Percentiles rank a stretch among this genome's conserved stretches.
Conservation (phyloP, 2,888 invertebrate species). For the Leucoptera coffeella region DNA sequence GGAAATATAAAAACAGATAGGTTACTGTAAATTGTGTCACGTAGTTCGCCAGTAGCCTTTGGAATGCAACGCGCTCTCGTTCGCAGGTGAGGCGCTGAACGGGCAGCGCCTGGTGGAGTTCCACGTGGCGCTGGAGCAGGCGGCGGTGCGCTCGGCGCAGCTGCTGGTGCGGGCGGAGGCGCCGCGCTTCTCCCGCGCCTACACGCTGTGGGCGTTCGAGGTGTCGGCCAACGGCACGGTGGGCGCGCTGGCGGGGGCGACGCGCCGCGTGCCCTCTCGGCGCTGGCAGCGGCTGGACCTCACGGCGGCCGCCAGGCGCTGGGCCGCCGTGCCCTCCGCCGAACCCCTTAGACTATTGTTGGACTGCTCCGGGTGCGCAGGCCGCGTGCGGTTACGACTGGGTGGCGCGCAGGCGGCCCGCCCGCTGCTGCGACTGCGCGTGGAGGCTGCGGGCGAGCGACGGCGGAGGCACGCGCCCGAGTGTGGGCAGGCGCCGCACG, state of each 20-base stretch:
- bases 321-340: slow-evolving; percentile 55
- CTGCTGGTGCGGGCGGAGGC: slow-evolving; percentile 62
- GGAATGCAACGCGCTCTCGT: no score
- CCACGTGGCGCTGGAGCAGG: slow-evolving; percentile 62
- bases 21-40: no score
- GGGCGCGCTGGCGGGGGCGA: slow-evolving; percentile 33
- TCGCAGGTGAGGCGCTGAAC: slow-evolving; percentile 73
- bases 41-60: no score
- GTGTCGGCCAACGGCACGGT: slow-evolving; percentile 60
- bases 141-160: slow-evolving; percentile 71
- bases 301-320: slow-evolving; percentile 68
- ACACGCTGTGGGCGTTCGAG: slow-evolving; percentile 68
- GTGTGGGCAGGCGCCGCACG: slow-evolving; percentile 58
- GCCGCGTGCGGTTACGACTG: slow-evolving; percentile 63
- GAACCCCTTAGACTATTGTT: slow-evolving; percentile 65
- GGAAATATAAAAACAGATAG: no score
- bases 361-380: slow-evolving; percentile 78
- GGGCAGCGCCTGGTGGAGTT: slow-evolving; percentile 83
- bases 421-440: slow-evolving; percentile 78
- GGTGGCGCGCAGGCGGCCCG: slow-evolving; percentile 58
- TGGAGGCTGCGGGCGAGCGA: slow-evolving; percentile 60
- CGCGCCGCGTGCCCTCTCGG: slow-evolving; percentile 55
- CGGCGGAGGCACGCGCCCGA: slow-evolving; percentile 77
- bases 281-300: slow-evolving; percentile 88
- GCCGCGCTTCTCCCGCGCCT: slow-evolving; percentile 21